Base-by-base conservation (phyloP, 2,888 invertebrate species). In the Andrena bicolor region DNA sequence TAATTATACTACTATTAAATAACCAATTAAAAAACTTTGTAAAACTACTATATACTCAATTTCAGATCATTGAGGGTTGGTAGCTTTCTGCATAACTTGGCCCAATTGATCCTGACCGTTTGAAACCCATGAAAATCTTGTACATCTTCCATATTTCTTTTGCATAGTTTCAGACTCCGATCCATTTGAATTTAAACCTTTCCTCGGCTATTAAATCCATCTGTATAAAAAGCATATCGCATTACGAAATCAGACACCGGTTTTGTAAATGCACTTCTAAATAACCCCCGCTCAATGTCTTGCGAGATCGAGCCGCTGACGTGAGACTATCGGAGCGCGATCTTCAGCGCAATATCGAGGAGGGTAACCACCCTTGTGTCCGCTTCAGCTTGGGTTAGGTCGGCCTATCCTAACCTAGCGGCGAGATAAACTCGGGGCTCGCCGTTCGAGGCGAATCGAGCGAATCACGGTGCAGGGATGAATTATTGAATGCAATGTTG, bases 301-400 rank as follows among this genome's bases (percentile, higher is more conserved):
- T 26, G 35, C 16, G 13, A 53, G 26, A 30, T 26, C 66, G 73
- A 23, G 16, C 5, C 60, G 2, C 58, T 41, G 41, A 41, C 41
- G 41, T 69, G 61, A 71, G 76, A 78, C 68, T 86, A 85, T 83
- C 87, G 61, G 56, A 32, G 68, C 41, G 63, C 61, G 58, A 77
- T 84, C 72, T 79, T 64, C 64, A 49, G 41, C 63, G 60, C 49
- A 60, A 48, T n/a, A 78, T 53, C 69, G 73, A 30, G 41, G 61
- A 30, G 70, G 73, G 51, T 48, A 53, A 53, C 75, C 60, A 73
- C 74, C 72, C 60, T 63, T 28, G 53, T 35, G n/a, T 63, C 60
- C 64, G 51, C 53, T 49, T 56, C 35, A 28, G 2, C n/a, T 60
- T 66, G 32, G 76, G 72, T 81, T 73, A 75, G 76, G 76, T 72